Base-by-base conservation (phyloP, 1,140 invertebrate species). In the Pachypeltis micranthus region DNA sequence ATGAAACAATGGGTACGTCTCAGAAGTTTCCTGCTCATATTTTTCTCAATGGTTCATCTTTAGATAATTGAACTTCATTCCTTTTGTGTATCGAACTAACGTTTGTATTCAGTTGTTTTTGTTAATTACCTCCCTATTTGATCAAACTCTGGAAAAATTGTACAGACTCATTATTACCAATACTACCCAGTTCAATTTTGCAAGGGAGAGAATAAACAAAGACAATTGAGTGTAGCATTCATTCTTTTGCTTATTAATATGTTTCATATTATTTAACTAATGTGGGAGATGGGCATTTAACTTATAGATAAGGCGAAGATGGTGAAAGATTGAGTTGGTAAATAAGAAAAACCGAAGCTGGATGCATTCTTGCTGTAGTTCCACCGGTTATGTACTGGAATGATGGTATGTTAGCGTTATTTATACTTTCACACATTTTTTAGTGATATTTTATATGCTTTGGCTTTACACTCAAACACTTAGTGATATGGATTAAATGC, bases 1-100 rank as follows among this genome's bases (percentile, higher is more conserved):
- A 91, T 79, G 88, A 91, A 78, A 90, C 87, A 73, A 89, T 91
- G 87, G 86, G 88, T 90, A 82, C 12, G 29, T 14, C 24, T 58
- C 29, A 4, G 57, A 21, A 39, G n/a, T 29, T 19, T 28, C 19
- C 27, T 24, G 29, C 24, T 31, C 10, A 59, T 28, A 28, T 16
- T 19, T 19, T 16, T 27, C 14, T 57, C 55, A 2, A 27, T 55
- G 12, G 4, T 21, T 55, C 24, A 39, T 10, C 7, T 39, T 39
- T 39, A 16, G 7, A 10, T 39, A 39, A 10, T 39, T 39, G 31
- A 7, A 16, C 16, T 39, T 39, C 7, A 7, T 10, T 39, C 7
- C 16, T 39, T 39, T 39, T 39, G 31, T 39, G 7, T 7, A 39
- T 7, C 16, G 7, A 10, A 39, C 31, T 10, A 39, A 39, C 31